These are phyloP conservation scores for Dyspetes luteomarginatus DNA, from an alignment of 2,888 invertebrate species.

Conservation along the genomic window DNA sequence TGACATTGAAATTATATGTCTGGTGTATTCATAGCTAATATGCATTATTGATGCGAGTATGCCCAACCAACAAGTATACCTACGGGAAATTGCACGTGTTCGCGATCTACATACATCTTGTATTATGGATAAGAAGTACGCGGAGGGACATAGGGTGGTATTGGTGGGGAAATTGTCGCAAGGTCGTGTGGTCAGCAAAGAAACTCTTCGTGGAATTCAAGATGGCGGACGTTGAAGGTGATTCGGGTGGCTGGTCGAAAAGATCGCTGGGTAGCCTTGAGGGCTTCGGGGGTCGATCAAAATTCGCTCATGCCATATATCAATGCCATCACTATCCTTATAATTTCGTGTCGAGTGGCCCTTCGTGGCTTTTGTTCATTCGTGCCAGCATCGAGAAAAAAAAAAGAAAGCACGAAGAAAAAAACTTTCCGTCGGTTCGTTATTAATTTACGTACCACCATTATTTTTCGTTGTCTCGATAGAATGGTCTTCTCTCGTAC, in stretches of 20 bases:
- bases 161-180: slow-evolving; percentile 35
- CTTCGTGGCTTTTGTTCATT: slow-evolving; percentile 67
- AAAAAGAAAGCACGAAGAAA: slow-evolving; percentile 28
- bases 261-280: slow-evolving; percentile 64
- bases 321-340: slow-evolving; percentile 80
- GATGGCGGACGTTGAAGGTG: slow-evolving; percentile 23
- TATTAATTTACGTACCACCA: slow-evolving; percentile 67
- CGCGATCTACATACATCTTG: slow-evolving; percentile 31
- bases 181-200: slow-evolving; percentile 18
- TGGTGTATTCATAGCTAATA: slow-evolving; percentile 7
- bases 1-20: slow-evolving; percentile 17
- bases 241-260: neutral
- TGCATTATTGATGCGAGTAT: slow-evolving; percentile 32
- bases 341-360: slow-evolving; percentile 79
- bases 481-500: neutral
- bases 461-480: slow-evolving; percentile 56
- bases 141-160: neutral
- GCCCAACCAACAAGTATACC: slow-evolving; percentile 3
- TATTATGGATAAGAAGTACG: slow-evolving; percentile 13
- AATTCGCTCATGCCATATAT: slow-evolving; percentile 78
- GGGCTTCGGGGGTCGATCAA: slow-evolving; percentile 74
- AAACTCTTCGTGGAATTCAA: slow-evolving; percentile 13
- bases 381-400: slow-evolving; percentile 54
- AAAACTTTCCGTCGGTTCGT: slow-evolving; percentile 59
- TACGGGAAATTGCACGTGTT: slow-evolving; percentile 28